phyloP scores from a whole-genome alignment of 2,113 vertebrate species.

The Sander lucioperca region DNA sequence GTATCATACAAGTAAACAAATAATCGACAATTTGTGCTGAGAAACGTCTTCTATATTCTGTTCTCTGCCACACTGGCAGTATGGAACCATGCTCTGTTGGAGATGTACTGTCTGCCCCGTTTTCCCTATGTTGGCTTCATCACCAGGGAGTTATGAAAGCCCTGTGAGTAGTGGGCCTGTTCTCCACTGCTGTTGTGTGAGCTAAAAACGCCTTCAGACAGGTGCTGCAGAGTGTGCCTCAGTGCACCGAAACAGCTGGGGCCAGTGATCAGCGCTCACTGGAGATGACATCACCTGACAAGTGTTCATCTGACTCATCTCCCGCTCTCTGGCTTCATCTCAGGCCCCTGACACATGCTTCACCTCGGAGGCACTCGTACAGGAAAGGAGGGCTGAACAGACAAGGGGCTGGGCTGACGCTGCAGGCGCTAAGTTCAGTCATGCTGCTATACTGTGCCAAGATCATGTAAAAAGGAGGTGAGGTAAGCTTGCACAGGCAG shows the following conservation, averaged over 20 bases:
- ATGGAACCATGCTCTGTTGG: constrained; percentile 43
- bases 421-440: constrained; percentile 37
- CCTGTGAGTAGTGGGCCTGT: constrained; percentile 45
- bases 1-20: not conserved
- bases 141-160: constrained; percentile 63
- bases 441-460: constrained; percentile 37
- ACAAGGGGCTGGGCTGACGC: constrained; percentile 24
- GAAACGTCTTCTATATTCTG: not conserved
- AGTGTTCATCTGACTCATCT: constrained; percentile 82
- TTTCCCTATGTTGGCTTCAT: constrained; percentile 66
- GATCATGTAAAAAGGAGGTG: constrained; percentile 34
- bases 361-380: constrained; percentile 53
- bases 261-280: constrained; percentile 73
- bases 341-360: constrained; percentile 68
- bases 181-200: constrained; percentile 61
- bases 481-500: constrained; percentile 56
- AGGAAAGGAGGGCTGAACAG: constrained; percentile 21
- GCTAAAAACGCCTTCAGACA: constrained; percentile 73
- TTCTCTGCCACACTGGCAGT: constrained; percentile 17
- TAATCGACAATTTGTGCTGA: not conserved
- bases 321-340: constrained; percentile 61
- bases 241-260: constrained; percentile 77
- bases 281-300: constrained; percentile 85
- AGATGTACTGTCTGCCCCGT: constrained; percentile 48
- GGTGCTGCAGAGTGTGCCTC: constrained; percentile 73